phyloP scores from a whole-genome alignment of 1,140 invertebrate genomes.

The Pristionchus pacificus region DNA sequence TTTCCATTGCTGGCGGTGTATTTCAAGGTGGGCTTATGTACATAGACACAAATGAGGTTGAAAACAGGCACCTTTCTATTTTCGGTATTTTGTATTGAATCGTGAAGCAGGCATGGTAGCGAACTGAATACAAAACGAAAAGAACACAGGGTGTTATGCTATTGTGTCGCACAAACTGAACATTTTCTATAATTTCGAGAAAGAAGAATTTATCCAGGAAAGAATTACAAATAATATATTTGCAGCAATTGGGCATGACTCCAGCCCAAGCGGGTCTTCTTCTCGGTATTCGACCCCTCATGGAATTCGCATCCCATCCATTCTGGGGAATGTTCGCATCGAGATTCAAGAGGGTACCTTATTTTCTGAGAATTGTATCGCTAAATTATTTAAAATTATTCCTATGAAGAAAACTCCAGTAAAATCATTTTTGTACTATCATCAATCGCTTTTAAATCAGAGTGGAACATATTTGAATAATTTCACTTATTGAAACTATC shows the following conservation, averaged over 20 bases:
- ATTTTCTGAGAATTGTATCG: background rate
- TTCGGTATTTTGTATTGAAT: too few relatives aligned
- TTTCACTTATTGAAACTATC: background rate
- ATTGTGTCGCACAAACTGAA: too few relatives aligned
- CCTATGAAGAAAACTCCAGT: background rate
- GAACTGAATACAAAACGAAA: too few relatives aligned
- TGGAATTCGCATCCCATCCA: constrained; percentile 93
- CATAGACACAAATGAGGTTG: constrained; percentile 93
- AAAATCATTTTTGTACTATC: background rate
- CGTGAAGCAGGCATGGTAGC: too few relatives aligned
- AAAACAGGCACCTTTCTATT: too few relatives aligned
- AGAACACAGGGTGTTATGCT: too few relatives aligned
- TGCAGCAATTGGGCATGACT: constrained; percentile 61
- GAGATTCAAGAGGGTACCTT: constrained; percentile 64
- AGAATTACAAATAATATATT: too few relatives aligned
- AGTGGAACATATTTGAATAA: background rate
- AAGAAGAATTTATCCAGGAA: too few relatives aligned
- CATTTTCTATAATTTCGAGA: too few relatives aligned
- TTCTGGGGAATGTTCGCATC: constrained; percentile 95
- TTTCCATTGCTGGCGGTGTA: constrained; percentile 97
- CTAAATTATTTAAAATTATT: too few relatives aligned
- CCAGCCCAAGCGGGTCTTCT: constrained; percentile 69
- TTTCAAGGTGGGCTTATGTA: constrained; percentile 94
- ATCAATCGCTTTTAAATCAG: background rate
- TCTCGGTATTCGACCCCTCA: constrained; percentile 85